phyloP scores from a whole-genome alignment of 2,888 invertebrate genomes.

The Drosophila prolongata region DNA sequence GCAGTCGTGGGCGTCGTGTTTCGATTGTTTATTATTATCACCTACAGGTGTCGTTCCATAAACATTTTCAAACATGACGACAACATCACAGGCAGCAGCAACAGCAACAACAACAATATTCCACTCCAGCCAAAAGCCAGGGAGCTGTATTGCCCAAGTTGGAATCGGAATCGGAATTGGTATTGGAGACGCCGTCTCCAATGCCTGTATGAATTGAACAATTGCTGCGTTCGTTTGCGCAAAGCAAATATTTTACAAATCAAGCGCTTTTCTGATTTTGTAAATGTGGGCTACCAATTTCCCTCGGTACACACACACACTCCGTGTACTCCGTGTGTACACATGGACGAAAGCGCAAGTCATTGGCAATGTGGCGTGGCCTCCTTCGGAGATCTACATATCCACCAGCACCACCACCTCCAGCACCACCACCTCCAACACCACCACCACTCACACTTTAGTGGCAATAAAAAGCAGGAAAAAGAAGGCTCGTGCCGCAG shows the following conservation, averaged over 20 bases:
- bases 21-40: conserved; percentile 80
- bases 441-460: not conserved
- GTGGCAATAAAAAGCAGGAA: conserved; percentile 23
- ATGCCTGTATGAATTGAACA: conserved; percentile 73
- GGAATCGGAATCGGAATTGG: conserved; percentile 13
- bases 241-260: conserved; percentile 79
- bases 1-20: conserved; percentile 60
- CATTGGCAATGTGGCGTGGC: conserved; percentile 72
- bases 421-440: too few species aligned
- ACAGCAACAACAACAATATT: conserved; percentile 19
- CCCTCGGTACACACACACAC: conserved; percentile 62
- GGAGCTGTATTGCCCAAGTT: conserved; percentile 32
- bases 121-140: conserved; percentile 37
- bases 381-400: conserved; percentile 73
- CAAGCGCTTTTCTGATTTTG: conserved; percentile 80
- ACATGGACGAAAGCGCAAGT: conserved; percentile 76
- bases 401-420: not conserved
- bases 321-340: conserved; percentile 46
- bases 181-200: conserved; percentile 11
- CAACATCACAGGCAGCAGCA: conserved; percentile 22
- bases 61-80: conserved; percentile 74
- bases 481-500: conserved; percentile 54
- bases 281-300: conserved; percentile 80
- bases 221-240: conserved; percentile 77
- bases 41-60: conserved; percentile 79